phyloP scores from a whole-genome alignment of 2,797 vertebrate genomes.

The Pantherophis alleghaniensis region DNA sequence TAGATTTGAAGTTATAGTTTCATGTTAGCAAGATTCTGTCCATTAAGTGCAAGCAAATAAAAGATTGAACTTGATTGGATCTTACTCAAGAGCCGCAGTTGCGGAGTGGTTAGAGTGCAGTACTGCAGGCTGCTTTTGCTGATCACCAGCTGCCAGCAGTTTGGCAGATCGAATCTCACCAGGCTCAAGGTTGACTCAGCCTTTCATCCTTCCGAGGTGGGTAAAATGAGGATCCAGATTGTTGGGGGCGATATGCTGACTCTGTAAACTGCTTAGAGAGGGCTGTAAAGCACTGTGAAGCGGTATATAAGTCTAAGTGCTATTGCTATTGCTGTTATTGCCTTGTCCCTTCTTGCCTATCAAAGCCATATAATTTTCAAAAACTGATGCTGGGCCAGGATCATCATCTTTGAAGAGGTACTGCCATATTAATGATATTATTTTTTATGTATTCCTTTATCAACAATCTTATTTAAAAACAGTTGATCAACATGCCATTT shows the following conservation, averaged over 20 bases:
- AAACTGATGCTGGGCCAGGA: background rate
- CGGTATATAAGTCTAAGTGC: too few relatives aligned
- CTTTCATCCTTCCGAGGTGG: too few relatives aligned
- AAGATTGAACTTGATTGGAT: background rate
- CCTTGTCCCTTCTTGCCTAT: background rate
- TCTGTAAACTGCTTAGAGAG: too few relatives aligned
- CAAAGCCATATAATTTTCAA: background rate
- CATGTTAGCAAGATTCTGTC: background rate
- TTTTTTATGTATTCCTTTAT: background rate
- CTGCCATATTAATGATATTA: background rate
- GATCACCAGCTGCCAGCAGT: too few relatives aligned
- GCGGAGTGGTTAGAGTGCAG: too few relatives aligned
- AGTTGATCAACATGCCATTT: background rate
- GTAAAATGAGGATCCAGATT: too few relatives aligned
- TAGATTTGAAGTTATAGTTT: background rate
- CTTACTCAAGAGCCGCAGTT: background rate
- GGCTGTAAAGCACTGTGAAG: too few relatives aligned
- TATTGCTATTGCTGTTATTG: background rate
- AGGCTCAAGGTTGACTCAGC: too few relatives aligned
- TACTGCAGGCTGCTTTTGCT: too few relatives aligned
- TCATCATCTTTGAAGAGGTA: background rate
- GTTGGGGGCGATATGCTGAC: too few relatives aligned
- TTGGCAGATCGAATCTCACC: too few relatives aligned
- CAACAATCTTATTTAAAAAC: background rate
- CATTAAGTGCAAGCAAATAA: background rate